Base-by-base conservation (phyloP, 2,797 vertebrate species). In the Graptemys geographica region DNA sequence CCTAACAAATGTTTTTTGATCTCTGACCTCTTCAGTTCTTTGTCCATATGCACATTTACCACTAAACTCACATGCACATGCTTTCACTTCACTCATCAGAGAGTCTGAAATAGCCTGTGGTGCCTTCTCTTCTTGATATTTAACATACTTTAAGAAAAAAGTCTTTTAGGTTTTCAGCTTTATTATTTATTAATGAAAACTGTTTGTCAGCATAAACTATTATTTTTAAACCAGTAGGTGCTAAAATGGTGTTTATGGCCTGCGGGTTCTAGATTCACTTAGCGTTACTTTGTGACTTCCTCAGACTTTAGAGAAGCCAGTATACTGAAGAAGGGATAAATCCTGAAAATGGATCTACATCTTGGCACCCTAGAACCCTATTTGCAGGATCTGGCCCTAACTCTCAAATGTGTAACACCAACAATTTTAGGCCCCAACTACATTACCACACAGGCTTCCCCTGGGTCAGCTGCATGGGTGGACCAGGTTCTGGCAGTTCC, bases 401-500 rank as follows among this genome's bases (percentile, higher is more conserved):
- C 3, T 89, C 47, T 31, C 82, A 49, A n/a, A 78, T 49, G 28
- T 47, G 44, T 49, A 37, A 41, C 4, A 1, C 57, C 2, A 0
- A 82, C 87, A 83, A 92, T 2, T 21, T 5, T 12, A 8, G 47
- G 2, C 53, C 44, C 9, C 41, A 5, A 53, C 90, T 93, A 0
- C 37, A 10, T 81, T 89, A 88, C 87, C 47, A 18, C 91, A 76
- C 13, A 27, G 44, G 44, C 13, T 78, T 78, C 44, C 25, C 28
- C 33, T 62, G 52, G 52, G 7, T 37, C 28, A 80, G 33, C 49
- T 11, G 80, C 87, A 27, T 52, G 85, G 62, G 27, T 37, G 44
- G 76, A 91, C 25, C 52, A 81, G 56, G 52, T 87, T 96, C 86
- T 94, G 93, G 4, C 86, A 81, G 27, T 69, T 57, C 90, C 49